Evolutionary conservation across 2,888 invertebrate genomes (phyloP).

Genomic region (Quadriops clusia): DNA sequence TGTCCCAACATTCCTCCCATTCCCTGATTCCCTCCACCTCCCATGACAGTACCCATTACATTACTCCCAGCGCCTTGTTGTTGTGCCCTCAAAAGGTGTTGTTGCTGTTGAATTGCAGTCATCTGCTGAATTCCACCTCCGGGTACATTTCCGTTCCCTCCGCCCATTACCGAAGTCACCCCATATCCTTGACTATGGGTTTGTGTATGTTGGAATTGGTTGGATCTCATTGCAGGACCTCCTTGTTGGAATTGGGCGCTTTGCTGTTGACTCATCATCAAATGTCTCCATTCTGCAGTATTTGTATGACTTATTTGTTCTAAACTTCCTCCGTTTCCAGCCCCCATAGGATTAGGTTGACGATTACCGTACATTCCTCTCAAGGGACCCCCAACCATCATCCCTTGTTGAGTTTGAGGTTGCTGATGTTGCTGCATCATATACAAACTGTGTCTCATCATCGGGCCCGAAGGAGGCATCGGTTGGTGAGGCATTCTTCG

Average conservation of each 20-base stretch:
- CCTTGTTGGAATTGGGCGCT: slow-evolving; percentile 37
- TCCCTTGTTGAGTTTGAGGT: slow-evolving; percentile 17
- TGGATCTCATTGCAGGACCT: slow-evolving; percentile 37
- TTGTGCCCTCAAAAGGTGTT: no score
- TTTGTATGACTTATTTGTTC: slow-evolving; percentile 40
- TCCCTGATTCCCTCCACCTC: no score
- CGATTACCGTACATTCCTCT: slow-evolving; percentile 39
- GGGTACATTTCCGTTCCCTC: no score
- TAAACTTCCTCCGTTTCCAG: slow-evolving; percentile 35
- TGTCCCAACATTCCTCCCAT: no score
- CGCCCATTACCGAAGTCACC: no score
- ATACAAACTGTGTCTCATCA: slow-evolving; percentile 41
- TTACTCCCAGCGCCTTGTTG: no score
- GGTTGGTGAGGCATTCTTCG: slow-evolving; percentile 57
- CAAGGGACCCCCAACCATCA: slow-evolving; percentile 6
- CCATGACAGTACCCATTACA: no score
- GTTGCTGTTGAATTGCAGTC: slow-evolving; percentile 27
- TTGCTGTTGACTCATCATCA: slow-evolving; percentile 49
- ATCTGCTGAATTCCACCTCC: slow-evolving; percentile 30
- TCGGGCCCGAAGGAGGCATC: slow-evolving; percentile 55
- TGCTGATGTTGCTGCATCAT: slow-evolving; percentile 47
- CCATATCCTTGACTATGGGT: no score
- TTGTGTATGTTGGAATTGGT: no score
- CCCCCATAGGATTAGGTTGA: slow-evolving; percentile 45
- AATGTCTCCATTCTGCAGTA: slow-evolving; percentile 49